These are phyloP conservation scores for Pristionchus entomophagus DNA, from an alignment of 2,888 invertebrate genomes.

Conservation along the genomic window DNA sequence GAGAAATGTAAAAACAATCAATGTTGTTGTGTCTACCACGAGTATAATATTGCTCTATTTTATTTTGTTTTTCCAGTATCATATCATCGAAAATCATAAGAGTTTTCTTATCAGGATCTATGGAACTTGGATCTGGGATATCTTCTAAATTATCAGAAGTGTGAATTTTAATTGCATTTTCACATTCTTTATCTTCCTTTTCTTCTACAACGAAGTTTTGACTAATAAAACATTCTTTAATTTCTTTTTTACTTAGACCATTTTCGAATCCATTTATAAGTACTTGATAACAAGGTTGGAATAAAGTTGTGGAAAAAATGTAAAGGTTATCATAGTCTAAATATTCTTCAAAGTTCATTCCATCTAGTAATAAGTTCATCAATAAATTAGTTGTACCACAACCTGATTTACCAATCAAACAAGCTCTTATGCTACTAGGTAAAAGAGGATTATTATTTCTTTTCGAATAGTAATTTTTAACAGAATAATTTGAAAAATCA, in stretches of 20 bases:
- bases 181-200: slow-evolving; percentile 47
- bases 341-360: slow-evolving; percentile 51
- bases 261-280: slow-evolving; percentile 57
- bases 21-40: slow-evolving; percentile 56
- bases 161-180: too few relatives aligned
- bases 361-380: slow-evolving; percentile 55
- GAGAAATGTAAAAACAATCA: slow-evolving; percentile 62
- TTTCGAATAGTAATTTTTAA: background rate
- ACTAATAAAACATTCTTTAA: slow-evolving; percentile 48
- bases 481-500: too few relatives aligned
- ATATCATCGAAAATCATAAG: slow-evolving; percentile 49
- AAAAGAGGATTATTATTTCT: slow-evolving; percentile 58
- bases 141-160: slow-evolving; percentile 45
- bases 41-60: slow-evolving; percentile 60
- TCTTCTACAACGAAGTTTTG: slow-evolving; percentile 43
- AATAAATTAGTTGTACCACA: slow-evolving; percentile 63
- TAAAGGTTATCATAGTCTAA: slow-evolving; percentile 62
- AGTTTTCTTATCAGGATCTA: slow-evolving; percentile 60
- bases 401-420: slow-evolving; percentile 64
- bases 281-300: slow-evolving; percentile 63
- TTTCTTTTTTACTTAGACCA: slow-evolving; percentile 60
- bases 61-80: slow-evolving; percentile 34
- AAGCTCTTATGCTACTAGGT: slow-evolving; percentile 59
- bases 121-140: slow-evolving; percentile 59
- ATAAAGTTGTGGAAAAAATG: slow-evolving; percentile 52